Base-by-base conservation (phyloP, 1,140 invertebrate species). In the Achroia grisella region DNA sequence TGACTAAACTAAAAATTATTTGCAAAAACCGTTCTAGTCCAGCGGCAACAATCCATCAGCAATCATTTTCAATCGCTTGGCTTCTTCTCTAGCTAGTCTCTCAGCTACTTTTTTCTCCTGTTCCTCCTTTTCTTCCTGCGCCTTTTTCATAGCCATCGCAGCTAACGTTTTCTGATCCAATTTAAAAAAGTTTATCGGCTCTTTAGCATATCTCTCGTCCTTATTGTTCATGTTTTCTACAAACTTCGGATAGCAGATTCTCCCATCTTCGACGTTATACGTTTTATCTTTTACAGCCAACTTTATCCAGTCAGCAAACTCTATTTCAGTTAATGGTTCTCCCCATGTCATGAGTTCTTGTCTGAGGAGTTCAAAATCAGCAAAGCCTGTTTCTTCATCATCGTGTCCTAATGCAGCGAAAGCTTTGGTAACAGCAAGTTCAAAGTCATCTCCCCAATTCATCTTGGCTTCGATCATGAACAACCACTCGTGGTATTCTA, bases 381-480 rank as follows among this genome's bases (percentile, higher is more conserved):
- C 48, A 4, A 68, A 44, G 4, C 71, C 75, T 27, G 59, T 71
- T 60, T 80, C 71, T 44, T 58, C 62, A 13, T 80, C 76, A 39
- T 84, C 80, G 10, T 84, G 72, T 3, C 56, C 67, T 44, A 84
- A 48, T n/a, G 59, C 61, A 4, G 62, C 68, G 15, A 82, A 68
- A 3, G 78, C 78, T 60, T 71, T 72, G 1, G 70, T 77, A 0
- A 84, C 66, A 2, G 37, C 78, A 4, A 62, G 1, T 42, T 84
- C 80, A 15, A 82, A 71, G 36, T 80, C 78, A 46, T 84, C 80
- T 4, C 76, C 74, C 74, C 65, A 71, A 10, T 46, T 56, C 57
- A 80, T 73, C 58, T 84, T 84, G 8, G 74, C 76, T 66, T 84
- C 80, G 10, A 84, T 73, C 78, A 84, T 84, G 15, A 71, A 68